A percentile compares a stretch with the other conserved stretches of the same genome.
Conservation (phyloP, 2,797 vertebrate genomes). For the Benthosema pterotum region DNA sequence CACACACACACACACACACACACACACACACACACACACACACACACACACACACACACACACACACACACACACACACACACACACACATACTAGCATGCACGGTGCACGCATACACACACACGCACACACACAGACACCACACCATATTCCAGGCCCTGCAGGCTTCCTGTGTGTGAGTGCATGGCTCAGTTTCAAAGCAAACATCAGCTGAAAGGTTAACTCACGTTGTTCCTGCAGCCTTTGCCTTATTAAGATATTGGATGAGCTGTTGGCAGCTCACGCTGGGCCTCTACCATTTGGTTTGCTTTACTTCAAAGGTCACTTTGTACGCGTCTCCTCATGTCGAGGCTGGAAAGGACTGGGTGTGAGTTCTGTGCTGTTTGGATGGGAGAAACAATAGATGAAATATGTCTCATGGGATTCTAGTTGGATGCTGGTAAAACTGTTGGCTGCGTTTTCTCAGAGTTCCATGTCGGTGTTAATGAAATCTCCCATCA, state of each 20-base stretch:
- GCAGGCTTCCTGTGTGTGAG: conserved; percentile 17
- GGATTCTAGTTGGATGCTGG: too few relatives aligned
- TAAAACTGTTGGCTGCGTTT: too few relatives aligned
- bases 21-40: neutral
- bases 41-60: conserved; percentile 15
- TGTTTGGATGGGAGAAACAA: conserved; percentile 2
- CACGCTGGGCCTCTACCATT: conserved; percentile 47
- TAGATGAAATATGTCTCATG: conserved; percentile 5
- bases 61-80: conserved; percentile 18
- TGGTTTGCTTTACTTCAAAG: conserved; percentile 67
- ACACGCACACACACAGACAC: conserved; percentile 12
- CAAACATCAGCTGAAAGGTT: conserved; percentile 72
- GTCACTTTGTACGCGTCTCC: conserved; percentile 51
- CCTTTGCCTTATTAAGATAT: conserved; percentile 77
- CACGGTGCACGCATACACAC: conserved; percentile 18
- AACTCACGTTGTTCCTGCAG: conserved; percentile 61
- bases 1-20: neutral
- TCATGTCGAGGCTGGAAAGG: conserved; percentile 19
- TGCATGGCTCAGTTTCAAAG: conserved; percentile 60
- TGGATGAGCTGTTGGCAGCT: conserved; percentile 61
- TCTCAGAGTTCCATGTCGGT: too few relatives aligned
- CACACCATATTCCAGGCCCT: neutral
- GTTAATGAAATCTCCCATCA: too few relatives aligned
- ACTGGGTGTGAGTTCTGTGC: conserved; percentile 21
- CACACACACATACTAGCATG: conserved; percentile 10